phyloP scores from a whole-genome alignment of 2,113 vertebrate genomes.

The Vimba vimba region DNA sequence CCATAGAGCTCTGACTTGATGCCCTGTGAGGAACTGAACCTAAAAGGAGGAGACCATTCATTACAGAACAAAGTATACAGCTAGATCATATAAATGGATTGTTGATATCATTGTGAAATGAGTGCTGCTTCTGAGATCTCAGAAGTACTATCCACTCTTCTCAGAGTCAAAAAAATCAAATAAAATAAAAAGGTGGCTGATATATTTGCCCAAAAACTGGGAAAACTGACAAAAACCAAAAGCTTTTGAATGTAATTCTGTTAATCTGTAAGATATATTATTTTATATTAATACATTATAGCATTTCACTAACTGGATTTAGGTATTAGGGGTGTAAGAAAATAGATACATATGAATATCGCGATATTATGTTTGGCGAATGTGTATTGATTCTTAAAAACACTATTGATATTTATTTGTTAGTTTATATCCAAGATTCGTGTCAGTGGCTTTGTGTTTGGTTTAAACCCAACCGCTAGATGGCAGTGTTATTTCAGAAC shows the following conservation, averaged over 20 bases:
- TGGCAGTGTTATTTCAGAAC: too few species aligned
- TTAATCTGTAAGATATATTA: background rate
- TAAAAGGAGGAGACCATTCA: slow-evolving; percentile 57
- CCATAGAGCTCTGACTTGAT: slow-evolving; percentile 66
- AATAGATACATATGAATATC: too few species aligned
- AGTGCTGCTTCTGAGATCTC: background rate
- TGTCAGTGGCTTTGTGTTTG: too few species aligned
- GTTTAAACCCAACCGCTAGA: too few species aligned
- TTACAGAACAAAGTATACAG: slow-evolving; percentile 22
- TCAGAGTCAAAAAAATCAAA: background rate
- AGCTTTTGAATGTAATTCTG: background rate
- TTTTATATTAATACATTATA: background rate
- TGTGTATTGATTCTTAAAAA: too few species aligned
- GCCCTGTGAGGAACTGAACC: slow-evolving; percentile 72
- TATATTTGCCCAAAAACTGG: background rate
- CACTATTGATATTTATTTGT: too few species aligned
- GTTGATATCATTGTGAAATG: slow-evolving; percentile 20
- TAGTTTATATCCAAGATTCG: too few species aligned
- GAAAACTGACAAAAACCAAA: background rate
- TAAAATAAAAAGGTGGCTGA: background rate
- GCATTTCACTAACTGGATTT: background rate
- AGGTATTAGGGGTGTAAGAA: background rate
- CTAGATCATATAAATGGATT: slow-evolving; percentile 1
- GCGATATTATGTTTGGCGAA: too few species aligned
- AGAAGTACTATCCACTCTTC: background rate